Evolutionary conservation across 2,888 invertebrate genomes (phyloP).

Genomic region (Mellilla xanthometata): DNA sequence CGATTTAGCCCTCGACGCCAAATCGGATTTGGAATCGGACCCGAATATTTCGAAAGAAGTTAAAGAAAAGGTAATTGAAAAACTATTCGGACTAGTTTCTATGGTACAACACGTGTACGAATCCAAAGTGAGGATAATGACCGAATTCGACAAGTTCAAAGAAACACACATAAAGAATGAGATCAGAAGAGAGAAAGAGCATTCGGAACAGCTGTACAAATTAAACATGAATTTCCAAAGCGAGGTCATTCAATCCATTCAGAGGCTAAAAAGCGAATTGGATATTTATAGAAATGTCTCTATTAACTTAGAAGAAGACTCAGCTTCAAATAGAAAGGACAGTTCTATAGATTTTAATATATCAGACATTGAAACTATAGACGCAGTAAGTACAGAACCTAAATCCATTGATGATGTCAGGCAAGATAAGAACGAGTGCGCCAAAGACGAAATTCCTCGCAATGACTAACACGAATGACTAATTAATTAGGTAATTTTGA

Average conservation of each 20-base stretch:
- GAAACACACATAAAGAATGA: slow-evolving; percentile 71
- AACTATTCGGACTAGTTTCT: slow-evolving; percentile 66
- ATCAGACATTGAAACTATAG: slow-evolving; percentile 32
- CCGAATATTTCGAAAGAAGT: slow-evolving; percentile 65
- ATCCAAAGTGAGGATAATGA: slow-evolving; percentile 72
- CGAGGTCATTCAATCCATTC: slow-evolving; percentile 71
- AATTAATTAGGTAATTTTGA: slow-evolving; percentile 26
- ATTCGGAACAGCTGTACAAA: slow-evolving; percentile 73
- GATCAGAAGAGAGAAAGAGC: slow-evolving; percentile 66
- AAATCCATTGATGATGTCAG: slow-evolving; percentile 31
- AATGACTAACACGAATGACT: slow-evolving; percentile 26
- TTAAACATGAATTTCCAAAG: slow-evolving; percentile 75
- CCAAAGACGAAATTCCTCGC: slow-evolving; percentile 8
- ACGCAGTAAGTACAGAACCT: slow-evolving; percentile 4
- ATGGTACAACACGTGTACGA: slow-evolving; percentile 76
- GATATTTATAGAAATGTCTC: slow-evolving; percentile 61
- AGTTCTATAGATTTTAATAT: slow-evolving; percentile 60
- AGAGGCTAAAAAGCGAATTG: slow-evolving; percentile 67
- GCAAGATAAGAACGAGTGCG: slow-evolving; percentile 16
- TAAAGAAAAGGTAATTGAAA: slow-evolving; percentile 72
- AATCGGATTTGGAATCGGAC: slow-evolving; percentile 74
- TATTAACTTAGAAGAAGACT: slow-evolving; percentile 41
- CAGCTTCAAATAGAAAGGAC: slow-evolving; percentile 40
- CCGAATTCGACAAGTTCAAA: slow-evolving; percentile 71
- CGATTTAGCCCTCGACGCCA: slow-evolving; percentile 71